Base-by-base conservation (phyloP, 1,140 invertebrate species). In the Drosophila chauvacae region DNA sequence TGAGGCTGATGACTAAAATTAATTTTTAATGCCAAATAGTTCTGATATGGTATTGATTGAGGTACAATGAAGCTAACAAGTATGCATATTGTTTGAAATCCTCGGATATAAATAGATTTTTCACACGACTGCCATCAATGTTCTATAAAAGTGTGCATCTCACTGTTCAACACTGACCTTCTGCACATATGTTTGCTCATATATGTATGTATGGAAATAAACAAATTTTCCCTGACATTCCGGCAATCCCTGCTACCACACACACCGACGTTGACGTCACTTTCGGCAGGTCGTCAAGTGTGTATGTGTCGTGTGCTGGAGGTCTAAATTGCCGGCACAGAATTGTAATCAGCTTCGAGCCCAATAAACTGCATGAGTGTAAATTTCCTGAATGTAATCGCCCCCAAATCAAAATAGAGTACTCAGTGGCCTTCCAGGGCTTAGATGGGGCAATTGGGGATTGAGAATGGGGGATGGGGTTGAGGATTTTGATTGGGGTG, bases 341-440 rank as follows among this genome's bases (percentile, higher is more conserved):
- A 45, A 79, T 68, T 80, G 66, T 87, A 80, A 88, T 87, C 83
- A 87, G 80, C 62, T 87, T 57, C 39, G 63, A 62, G 76, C 65
- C 64, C 42, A 79, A 62, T 80, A 79, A 71, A 58, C 64, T 70
- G 81, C 59, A 55, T 53, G 71, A 88, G 76, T 88, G 76, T 75
- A 77, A 80, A 87, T 83, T 87, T 88, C 84, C 84, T 88, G 84
- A 74, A 74, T 59, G 81, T 83, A 86, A 76, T 87, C 76, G 51
- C 47, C 63, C 35, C 28, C 76, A 61, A 73, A 73, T 73, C 70
- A 73, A 73, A 72, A 35, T 39, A 70, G 66, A 70, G 66, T 70
- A 70, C 66, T 70, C 66, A 23, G 50, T 73, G 77, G 62, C 66
- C 81, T 69, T 80, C 73, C 53, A 51, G 51, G 44, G 61, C 68